These are phyloP conservation scores for Paramormyrops hopkinsi DNA, from an alignment of 2,797 vertebrate species.

Conservation along the genomic window DNA sequence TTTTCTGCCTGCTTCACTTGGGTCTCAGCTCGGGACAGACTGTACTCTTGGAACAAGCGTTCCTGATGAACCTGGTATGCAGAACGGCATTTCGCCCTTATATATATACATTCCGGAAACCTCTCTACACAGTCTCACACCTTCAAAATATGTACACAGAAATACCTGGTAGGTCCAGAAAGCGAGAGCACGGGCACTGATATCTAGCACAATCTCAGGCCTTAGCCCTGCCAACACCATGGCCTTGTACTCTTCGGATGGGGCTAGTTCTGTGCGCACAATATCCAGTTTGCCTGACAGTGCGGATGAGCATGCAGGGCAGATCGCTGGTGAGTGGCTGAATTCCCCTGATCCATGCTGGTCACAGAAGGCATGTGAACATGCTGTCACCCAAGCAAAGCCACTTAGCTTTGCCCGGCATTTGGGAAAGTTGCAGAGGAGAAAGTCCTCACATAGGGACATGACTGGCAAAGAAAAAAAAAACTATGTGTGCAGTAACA, in stretches of 20 bases:
- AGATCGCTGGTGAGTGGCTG: constrained; percentile 71
- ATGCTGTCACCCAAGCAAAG: constrained; percentile 83
- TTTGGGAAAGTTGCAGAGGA: constrained; percentile 80
- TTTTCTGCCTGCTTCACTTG: constrained; percentile 82
- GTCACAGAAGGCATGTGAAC: constrained; percentile 83
- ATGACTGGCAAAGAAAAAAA: constrained; percentile 36
- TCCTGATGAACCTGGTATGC: constrained; percentile 76
- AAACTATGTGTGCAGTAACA: constrained; percentile 15
- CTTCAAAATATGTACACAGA: background rate
- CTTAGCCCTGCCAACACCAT: constrained; percentile 79
- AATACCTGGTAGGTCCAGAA: constrained; percentile 89
- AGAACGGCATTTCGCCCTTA: background rate
- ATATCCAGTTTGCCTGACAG: constrained; percentile 82
- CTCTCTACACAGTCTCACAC: background rate
- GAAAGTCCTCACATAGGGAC: constrained; percentile 67
- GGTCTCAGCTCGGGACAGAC: constrained; percentile 67
- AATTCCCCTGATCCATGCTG: constrained; percentile 79
- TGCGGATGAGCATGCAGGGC: constrained; percentile 77
- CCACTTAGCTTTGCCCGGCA: constrained; percentile 71
- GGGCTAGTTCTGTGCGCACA: constrained; percentile 74
- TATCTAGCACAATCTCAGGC: constrained; percentile 78
- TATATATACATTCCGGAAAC: background rate
- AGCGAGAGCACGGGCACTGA: constrained; percentile 72
- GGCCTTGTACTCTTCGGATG: constrained; percentile 82
- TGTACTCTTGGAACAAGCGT: constrained; percentile 78